These are phyloP conservation scores for Mimas tiliae DNA, from an alignment of 2,888 invertebrate species.

Conservation along the genomic window DNA sequence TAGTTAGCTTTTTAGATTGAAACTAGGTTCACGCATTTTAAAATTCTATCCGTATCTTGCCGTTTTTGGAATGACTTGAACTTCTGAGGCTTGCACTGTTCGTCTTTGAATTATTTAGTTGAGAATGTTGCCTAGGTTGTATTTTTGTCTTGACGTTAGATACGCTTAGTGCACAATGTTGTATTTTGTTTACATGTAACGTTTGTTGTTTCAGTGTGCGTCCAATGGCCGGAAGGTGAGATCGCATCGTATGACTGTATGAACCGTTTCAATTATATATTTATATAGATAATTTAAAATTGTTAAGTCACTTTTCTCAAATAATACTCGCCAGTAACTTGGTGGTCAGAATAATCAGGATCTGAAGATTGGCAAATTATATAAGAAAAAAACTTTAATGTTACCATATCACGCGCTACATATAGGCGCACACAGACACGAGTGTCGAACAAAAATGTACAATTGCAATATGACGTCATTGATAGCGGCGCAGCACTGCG, in stretches of 20 bases:
- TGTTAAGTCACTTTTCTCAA: not conserved
- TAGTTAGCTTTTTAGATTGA: constrained; percentile 71
- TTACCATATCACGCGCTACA: not conserved
- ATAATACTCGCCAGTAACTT: too few species aligned
- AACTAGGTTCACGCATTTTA: constrained; percentile 37
- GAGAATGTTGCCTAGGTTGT: constrained; percentile 75
- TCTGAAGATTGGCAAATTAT: not conserved
- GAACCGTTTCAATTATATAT: constrained; percentile 43
- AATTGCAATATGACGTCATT: not conserved
- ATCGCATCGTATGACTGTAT: constrained; percentile 28
- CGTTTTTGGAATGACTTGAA: constrained; percentile 73
- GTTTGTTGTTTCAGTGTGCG: constrained; percentile 92
- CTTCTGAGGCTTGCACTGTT: constrained; percentile 70
- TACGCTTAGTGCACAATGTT: constrained; percentile 23
- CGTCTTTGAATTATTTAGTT: constrained; percentile 69
- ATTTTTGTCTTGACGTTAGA: constrained; percentile 65
- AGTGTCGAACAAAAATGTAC: not conserved
- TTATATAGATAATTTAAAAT: not conserved
- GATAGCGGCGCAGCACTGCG: not conserved
- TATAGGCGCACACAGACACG: not conserved
- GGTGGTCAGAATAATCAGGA: too few species aligned
- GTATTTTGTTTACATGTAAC: constrained; percentile 30
- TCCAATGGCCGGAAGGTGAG: constrained; percentile 96
- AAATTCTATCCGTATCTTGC: constrained; percentile 55
- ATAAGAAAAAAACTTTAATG: not conserved